A percentile compares a stretch with the other conserved stretches of the same genome.
These are phyloP conservation scores for Ametastegia equiseti DNA, from an alignment of 2,888 invertebrate genomes.

Conservation along the genomic window DNA sequence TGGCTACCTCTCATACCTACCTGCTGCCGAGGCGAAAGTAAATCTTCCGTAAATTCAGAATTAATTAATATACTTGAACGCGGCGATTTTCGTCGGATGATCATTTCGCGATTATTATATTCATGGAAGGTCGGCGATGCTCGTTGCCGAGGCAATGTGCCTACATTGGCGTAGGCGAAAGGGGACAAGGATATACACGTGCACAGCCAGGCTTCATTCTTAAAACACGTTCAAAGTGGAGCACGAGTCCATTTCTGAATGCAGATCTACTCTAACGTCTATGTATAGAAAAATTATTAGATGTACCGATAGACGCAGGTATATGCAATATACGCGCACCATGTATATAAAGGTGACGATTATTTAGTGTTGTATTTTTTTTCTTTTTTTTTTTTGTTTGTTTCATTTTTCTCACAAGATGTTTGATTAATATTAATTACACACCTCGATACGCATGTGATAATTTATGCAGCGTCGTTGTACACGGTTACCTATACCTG, in stretches of 20 bases:
- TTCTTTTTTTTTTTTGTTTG: not conserved
- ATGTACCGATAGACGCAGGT: too few species aligned
- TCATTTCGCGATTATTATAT: not conserved
- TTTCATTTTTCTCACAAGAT: not conserved
- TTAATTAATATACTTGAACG: not conserved
- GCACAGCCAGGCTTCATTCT: slow-evolving; percentile 45
- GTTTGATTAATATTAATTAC: slow-evolving; percentile 39
- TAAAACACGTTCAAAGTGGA: slow-evolving; percentile 48
- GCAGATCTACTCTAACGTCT: slow-evolving; percentile 24
- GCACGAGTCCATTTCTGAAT: slow-evolving; percentile 49
- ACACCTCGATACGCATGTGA: not conserved
- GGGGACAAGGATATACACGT: slow-evolving; percentile 39
- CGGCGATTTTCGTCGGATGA: not conserved
- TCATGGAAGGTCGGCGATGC: not conserved
- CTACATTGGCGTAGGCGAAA: slow-evolving; percentile 43
- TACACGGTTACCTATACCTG: not conserved
- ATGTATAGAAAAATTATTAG: too few species aligned
- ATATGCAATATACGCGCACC: not conserved
- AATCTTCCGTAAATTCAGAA: slow-evolving; percentile 11
- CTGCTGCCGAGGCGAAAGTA: slow-evolving; percentile 22
- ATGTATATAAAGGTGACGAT: not conserved
- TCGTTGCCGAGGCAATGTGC: not conserved
- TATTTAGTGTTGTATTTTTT: not conserved
- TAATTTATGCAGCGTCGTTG: slow-evolving; percentile 41
- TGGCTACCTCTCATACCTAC: not conserved